phyloP scores from a whole-genome alignment of 1,140 invertebrate species.

The Drosophila parabipectinata region DNA sequence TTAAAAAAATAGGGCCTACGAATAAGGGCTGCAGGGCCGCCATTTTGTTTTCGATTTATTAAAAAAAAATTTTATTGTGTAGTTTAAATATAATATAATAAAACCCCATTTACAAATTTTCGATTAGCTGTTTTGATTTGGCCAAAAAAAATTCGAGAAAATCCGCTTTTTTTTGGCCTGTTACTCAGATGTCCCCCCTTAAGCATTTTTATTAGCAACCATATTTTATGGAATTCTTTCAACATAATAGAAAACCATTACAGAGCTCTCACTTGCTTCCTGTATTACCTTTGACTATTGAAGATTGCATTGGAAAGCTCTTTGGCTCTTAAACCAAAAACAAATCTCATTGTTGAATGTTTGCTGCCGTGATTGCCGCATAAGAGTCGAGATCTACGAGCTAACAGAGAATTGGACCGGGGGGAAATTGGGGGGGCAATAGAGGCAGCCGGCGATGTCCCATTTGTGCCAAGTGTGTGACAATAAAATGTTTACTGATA shows the following conservation, averaged over 20 bases:
- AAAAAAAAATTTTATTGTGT: too few species aligned
- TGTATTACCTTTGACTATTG: conserved; percentile 39
- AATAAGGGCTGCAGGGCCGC: too few species aligned
- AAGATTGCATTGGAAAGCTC: conserved; percentile 51
- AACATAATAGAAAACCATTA: conserved; percentile 35
- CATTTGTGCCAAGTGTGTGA: conserved; percentile 81
- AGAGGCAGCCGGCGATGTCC: conserved; percentile 51
- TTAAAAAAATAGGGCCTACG: too few species aligned
- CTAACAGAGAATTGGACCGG: conserved; percentile 6
- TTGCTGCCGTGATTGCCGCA: conserved; percentile 75
- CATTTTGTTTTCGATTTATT: too few species aligned
- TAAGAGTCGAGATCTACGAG: conserved; percentile 66
- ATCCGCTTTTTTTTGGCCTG: too few species aligned
- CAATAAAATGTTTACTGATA: conserved; percentile 83
- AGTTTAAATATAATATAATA: too few species aligned
- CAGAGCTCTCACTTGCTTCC: conserved; percentile 37
- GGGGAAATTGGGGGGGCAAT: conserved; percentile 5
- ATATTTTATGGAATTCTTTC: conserved; percentile 43
- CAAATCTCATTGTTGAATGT: conserved; percentile 76
- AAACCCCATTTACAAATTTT: too few species aligned
- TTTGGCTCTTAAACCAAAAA: conserved; percentile 55
- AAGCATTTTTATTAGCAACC: conserved; percentile 22
- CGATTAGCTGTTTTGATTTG: too few species aligned
- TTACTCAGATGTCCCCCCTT: too few species aligned
- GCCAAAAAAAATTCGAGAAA: too few species aligned